Evolutionary conservation across 2,113 vertebrate genomes (phyloP).

Genomic region (Hoplias malabaricus): DNA sequence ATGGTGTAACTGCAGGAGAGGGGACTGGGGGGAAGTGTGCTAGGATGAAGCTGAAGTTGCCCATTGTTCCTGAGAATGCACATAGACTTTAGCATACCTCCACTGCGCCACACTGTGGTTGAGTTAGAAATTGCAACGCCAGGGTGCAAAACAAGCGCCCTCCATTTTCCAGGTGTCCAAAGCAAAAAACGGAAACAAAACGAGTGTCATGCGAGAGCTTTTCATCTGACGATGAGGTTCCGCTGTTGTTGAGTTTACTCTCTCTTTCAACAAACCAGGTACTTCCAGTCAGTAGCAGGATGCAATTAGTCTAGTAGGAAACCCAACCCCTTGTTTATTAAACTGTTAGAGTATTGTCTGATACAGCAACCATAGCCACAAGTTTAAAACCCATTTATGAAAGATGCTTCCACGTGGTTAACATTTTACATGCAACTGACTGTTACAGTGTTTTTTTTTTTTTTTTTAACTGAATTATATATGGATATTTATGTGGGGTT

Average conservation of each 20-base stretch:
- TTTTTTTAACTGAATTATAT: slow-evolving; percentile 30
- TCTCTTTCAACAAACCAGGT: slow-evolving; percentile 32
- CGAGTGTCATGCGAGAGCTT: not conserved
- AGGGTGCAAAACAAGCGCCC: not conserved
- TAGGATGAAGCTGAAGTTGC: slow-evolving; percentile 5
- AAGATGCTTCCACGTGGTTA: slow-evolving; percentile 39
- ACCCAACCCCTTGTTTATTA: not conserved
- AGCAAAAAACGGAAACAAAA: not conserved
- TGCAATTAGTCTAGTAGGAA: slow-evolving; percentile 16
- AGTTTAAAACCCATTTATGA: not conserved
- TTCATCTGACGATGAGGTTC: not conserved
- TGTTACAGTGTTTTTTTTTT: slow-evolving; percentile 37
- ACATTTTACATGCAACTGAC: slow-evolving; percentile 39
- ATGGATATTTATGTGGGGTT: slow-evolving; percentile 11
- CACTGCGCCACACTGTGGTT: not conserved
- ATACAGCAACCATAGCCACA: slow-evolving; percentile 18
- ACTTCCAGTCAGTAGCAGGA: slow-evolving; percentile 29
- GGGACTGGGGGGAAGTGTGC: not conserved
- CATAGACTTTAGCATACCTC: not conserved
- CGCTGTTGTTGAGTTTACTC: slow-evolving; percentile 25
- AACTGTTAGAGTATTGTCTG: slow-evolving; percentile 23
- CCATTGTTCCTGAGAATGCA: not conserved
- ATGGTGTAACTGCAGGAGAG: slow-evolving; percentile 34
- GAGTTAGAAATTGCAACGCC: not conserved
- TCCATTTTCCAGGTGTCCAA: too few species aligned